These are phyloP conservation scores for Chionomys nivalis DNA, from an alignment of 2,113 vertebrate genomes.

Conservation along the genomic window DNA sequence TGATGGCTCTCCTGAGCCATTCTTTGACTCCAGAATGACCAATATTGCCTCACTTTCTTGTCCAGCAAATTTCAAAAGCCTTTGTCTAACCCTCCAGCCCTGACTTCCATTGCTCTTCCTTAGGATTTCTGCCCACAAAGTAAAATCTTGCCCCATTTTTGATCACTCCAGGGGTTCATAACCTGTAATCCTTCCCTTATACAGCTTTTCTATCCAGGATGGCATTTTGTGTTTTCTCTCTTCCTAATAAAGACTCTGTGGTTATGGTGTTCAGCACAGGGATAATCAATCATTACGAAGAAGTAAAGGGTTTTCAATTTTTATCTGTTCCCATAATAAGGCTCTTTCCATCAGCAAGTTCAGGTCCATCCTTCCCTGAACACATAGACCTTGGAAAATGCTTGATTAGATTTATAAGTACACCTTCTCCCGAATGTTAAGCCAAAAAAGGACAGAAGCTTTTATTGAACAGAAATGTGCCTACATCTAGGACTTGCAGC, in stretches of 20 bases:
- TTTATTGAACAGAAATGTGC: conserved; percentile 43
- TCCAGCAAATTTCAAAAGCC: background rate
- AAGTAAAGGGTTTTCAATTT: background rate
- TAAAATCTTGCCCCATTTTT: conserved; percentile 27
- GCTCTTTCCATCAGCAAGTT: background rate
- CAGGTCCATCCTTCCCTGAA: background rate
- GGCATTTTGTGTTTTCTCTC: background rate
- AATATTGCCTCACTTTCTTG: background rate
- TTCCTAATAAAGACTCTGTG: conserved; percentile 1
- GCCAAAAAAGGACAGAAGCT: background rate
- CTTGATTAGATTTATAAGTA: conserved; percentile 52
- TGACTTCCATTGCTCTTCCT: background rate
- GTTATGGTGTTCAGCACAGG: background rate
- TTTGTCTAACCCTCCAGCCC: background rate
- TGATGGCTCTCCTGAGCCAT: background rate
- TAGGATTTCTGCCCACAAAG: background rate
- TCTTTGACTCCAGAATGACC: background rate
- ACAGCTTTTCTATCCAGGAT: background rate
- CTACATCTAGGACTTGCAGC: background rate
- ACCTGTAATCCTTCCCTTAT: background rate
- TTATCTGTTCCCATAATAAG: conserved; percentile 39
- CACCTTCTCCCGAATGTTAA: conserved; percentile 35
- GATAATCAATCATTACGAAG: background rate
- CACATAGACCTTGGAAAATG: background rate
- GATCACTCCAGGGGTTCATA: background rate